Evolutionary conservation across 2,888 invertebrate genomes (phyloP), one percentile per base, ranked within the genome.

Genomic region (Drosophila conformis): DNA sequence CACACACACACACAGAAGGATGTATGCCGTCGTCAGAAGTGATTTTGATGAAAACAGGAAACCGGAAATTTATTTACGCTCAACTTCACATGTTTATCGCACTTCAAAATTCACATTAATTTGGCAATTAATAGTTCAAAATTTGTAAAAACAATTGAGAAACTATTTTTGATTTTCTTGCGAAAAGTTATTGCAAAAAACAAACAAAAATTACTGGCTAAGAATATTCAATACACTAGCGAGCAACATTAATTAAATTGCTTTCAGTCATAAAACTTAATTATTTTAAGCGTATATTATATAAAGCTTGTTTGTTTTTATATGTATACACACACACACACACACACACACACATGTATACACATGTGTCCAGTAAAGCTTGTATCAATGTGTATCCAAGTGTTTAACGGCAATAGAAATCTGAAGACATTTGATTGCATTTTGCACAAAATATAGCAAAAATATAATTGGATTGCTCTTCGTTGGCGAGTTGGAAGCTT

Each of bases 241-340:
- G 11, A 6, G 11, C 49, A 27, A 18, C 5, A 31, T 31, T 27
- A n/a, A 51, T 29, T 29, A 11, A 51, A 51, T 29, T 51, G 29
- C 11, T 51, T 29, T 46, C 1, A 25, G 46, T 7, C 15, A 25
- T 25, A 4, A 15, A 15, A 25, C 46, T 46, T 25, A 46, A 15
- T 21, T 46, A 15, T 40, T 46, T 13, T 3, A 21, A 21, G 7
- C 13, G 15, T 46, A 51, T 51, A n/a, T 51, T n/a, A 49, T 69
- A 52, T 57, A 42, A 40, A 57, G 38, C 33, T 58, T 66, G 48
- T 59, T 58, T 66, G 66, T 53, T 57, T 56, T 68, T 49, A 63
- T 40, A 54, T 56, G 25, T 46, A 15, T 46, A 25, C 46, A 46
- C 4, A 46, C 13, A 62, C 29, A 29, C 27, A 25, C 25, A 25